These are phyloP conservation scores for Lycocorax pyrrhopterus DNA, from an alignment of 2,113 vertebrate genomes.

Conservation along the genomic window DNA sequence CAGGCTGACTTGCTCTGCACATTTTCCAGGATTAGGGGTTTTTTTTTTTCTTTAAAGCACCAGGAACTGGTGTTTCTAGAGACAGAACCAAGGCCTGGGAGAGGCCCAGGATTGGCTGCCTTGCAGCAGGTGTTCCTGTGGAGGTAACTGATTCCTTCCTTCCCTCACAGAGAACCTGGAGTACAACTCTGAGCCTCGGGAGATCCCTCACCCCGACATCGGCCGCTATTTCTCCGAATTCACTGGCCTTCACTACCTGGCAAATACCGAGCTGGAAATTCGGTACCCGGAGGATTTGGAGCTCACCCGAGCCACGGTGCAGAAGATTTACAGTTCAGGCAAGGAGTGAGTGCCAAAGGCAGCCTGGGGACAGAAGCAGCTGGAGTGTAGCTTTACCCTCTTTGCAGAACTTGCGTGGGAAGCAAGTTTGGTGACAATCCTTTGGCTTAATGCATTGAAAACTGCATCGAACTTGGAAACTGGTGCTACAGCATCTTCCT, in stretches of 20 bases:
- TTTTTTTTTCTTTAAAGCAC: neutral
- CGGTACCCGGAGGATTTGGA: constrained; percentile 87
- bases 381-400: constrained; percentile 48
- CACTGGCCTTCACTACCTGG: constrained; percentile 80
- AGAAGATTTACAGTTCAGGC: constrained; percentile 81
- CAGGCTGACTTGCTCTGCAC: fast-evolving
- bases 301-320: constrained; percentile 76
- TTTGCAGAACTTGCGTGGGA: constrained; percentile 10
- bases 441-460: constrained; percentile 32
- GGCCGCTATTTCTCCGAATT: constrained; percentile 95
- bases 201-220: constrained; percentile 91
- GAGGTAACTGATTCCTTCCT: neutral
- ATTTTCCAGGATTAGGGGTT: neutral
- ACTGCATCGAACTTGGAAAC: constrained; percentile 10
- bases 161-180: constrained; percentile 88
- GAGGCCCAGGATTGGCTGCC: fast-evolving
- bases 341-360: constrained; percentile 51
- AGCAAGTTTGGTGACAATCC: constrained; percentile 14
- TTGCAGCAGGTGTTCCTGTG: neutral
- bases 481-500: constrained; percentile 11
- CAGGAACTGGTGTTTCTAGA: neutral
- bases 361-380: neutral
- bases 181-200: constrained; percentile 83
- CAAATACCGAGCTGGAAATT: constrained; percentile 86
- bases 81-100: neutral